phyloP scores from a whole-genome alignment of 1,140 invertebrate species.

The Pogonomyrmex barbatus region DNA sequence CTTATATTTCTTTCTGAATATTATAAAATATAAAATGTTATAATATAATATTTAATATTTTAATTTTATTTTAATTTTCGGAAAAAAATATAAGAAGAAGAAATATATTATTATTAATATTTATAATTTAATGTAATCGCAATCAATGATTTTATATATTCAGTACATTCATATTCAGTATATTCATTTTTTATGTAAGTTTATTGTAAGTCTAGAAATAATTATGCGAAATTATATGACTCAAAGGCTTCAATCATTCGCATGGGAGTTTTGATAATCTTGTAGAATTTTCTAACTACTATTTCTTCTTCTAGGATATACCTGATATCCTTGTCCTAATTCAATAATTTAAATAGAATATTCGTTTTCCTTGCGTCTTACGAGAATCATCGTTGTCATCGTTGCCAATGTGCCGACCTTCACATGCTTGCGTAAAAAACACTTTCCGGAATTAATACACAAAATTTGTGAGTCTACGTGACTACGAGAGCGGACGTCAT shows the following conservation, averaged over 20 bases:
- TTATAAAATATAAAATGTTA: background rate
- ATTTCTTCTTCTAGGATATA: background rate
- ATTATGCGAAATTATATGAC: constrained; percentile 1
- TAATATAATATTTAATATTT: background rate
- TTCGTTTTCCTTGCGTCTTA: constrained; percentile 15
- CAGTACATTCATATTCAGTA: background rate
- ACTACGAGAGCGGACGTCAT: constrained; percentile 7
- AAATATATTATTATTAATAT: background rate
- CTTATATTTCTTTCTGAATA: background rate
- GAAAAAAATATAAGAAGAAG: too few species aligned
- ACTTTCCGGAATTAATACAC: constrained; percentile 49
- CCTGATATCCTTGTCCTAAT: constrained; percentile 39
- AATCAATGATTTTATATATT: background rate
- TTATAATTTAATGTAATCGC: background rate
- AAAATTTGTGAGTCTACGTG: constrained; percentile 44
- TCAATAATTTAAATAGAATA: constrained; percentile 35
- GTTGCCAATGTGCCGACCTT: constrained; percentile 1
- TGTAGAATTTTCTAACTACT: background rate
- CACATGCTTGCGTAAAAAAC: constrained; percentile 1
- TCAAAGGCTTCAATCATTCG: constrained; percentile 21
- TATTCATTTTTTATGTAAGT: background rate
- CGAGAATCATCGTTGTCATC: constrained; percentile 1
- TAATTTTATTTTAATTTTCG: too few species aligned
- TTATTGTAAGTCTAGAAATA: constrained; percentile 3
- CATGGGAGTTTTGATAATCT: constrained; percentile 20